phyloP scores from a whole-genome alignment of 2,888 invertebrate species.

The Pseudococcus viburni region DNA sequence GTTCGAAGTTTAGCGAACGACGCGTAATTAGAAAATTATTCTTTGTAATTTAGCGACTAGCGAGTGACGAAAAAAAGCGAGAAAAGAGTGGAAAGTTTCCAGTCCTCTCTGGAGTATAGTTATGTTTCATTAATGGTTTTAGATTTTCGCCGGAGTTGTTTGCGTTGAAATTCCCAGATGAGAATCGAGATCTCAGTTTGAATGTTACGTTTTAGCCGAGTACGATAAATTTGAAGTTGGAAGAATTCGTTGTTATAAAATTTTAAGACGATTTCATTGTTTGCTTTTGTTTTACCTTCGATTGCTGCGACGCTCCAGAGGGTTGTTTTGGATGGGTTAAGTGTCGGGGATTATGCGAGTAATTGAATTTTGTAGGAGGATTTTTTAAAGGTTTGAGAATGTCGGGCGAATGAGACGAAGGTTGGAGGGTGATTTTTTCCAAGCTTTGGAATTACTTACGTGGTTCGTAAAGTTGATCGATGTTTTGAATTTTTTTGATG shows the following conservation, averaged over 20 bases:
- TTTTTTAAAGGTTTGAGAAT: neutral
- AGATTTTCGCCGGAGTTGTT: constrained; percentile 1
- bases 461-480: neutral
- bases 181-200: neutral
- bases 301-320: neutral
- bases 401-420: neutral
- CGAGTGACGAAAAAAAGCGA: too few species aligned
- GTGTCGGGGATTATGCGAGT: neutral
- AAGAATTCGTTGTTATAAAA: constrained; percentile 6
- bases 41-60: neutral
- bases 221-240: neutral
- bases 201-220: constrained; percentile 12
- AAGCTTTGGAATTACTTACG: neutral
- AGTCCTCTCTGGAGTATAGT: constrained; percentile 12
- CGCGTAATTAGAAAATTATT: constrained; percentile 30
- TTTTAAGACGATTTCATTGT: constrained; percentile 21
- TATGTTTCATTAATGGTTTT: constrained; percentile 44
- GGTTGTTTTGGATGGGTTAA: neutral
- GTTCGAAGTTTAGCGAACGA: neutral
- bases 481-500: too few species aligned
- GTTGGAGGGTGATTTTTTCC: neutral
- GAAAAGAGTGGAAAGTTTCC: neutral
- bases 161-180: constrained; percentile 9
- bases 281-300: neutral
- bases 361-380: neutral